Conservation (phyloP, 2,113 vertebrate genomes). For the Corapipo altera region DNA sequence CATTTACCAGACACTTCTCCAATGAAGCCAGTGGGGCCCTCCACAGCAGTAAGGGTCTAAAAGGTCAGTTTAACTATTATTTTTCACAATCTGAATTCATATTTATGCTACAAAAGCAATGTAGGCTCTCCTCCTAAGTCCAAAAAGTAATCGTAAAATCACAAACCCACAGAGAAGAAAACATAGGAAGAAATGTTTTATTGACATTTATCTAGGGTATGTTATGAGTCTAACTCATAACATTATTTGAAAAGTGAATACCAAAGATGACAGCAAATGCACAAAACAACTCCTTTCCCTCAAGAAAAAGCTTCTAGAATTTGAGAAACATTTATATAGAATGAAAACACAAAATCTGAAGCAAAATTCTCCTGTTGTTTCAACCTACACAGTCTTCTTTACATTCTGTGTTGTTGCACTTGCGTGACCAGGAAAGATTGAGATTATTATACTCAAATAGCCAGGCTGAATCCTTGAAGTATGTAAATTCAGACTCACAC, state of each 20-base stretch:
- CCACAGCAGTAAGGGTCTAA: not conserved
- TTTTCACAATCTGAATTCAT: not conserved
- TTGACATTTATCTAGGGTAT: not conserved
- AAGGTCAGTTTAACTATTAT: not conserved
- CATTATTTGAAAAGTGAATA: not conserved
- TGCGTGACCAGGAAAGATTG: not conserved
- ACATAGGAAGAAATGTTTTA: not conserved
- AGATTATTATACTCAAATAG: not conserved
- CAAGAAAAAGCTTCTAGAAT: not conserved
- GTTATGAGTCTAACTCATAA: not conserved
- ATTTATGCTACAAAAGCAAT: not conserved
- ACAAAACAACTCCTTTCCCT: not conserved
- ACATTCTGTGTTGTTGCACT: not conserved
- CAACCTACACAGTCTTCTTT: not conserved
- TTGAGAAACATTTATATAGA: not conserved
- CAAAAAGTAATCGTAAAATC: not conserved
- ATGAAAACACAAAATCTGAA: not conserved
- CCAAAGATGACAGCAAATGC: not conserved
- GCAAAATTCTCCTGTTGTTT: not conserved
- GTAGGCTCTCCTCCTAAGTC: not conserved
- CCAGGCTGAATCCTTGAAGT: not conserved
- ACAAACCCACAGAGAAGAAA: not conserved
- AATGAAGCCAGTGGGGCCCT: not conserved
- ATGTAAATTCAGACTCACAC: not conserved
- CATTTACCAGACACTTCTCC: not conserved